A percentile compares a stretch with the other conserved stretches of the same genome.
phyloP scores from a whole-genome alignment of 2,888 invertebrate genomes.

The Platycheirus rosarum region DNA sequence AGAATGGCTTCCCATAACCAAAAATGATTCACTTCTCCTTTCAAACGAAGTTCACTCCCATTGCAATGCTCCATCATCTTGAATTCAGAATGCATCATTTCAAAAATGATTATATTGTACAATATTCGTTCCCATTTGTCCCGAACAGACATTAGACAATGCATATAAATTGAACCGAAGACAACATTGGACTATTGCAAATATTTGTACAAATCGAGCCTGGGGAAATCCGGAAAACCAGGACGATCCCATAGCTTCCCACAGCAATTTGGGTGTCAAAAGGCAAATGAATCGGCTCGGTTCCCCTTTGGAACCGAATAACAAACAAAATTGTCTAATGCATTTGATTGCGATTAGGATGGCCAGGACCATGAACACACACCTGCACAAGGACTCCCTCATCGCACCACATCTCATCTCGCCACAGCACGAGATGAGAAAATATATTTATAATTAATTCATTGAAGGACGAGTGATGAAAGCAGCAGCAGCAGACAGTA shows the following conservation, averaged over 20 bases:
- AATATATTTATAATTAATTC: conserved; percentile 61
- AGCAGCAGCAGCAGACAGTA: not conserved
- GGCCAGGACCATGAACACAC: conserved; percentile 12
- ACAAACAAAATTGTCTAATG: conserved; percentile 47
- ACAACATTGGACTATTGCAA: conserved; percentile 33
- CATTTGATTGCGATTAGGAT: conserved; percentile 47
- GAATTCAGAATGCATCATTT: conserved; percentile 26
- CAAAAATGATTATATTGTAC: conserved; percentile 37
- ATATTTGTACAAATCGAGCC: conserved; percentile 32
- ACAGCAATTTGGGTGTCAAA: conserved; percentile 49
- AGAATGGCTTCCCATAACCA: not conserved
- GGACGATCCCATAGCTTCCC: conserved; percentile 1
- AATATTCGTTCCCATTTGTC: not conserved
- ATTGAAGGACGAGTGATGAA: conserved; percentile 39
- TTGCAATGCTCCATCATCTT: conserved; percentile 1
- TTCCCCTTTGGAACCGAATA: conserved; percentile 12
- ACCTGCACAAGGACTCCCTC: conserved; percentile 35
- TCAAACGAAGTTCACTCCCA: not conserved
- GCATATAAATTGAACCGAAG: conserved; percentile 43
- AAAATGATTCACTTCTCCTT: conserved; percentile 20
- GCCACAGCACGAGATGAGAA: conserved; percentile 5
- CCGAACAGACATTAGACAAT: conserved; percentile 25
- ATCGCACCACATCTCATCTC: conserved; percentile 1
- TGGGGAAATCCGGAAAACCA: conserved; percentile 7
- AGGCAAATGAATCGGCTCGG: conserved; percentile 38